A percentile compares a stretch with the other conserved stretches of the same genome.
Evolutionary conservation across 2,113 vertebrate genomes (phyloP).

Genomic region (Bucco capensis): DNA sequence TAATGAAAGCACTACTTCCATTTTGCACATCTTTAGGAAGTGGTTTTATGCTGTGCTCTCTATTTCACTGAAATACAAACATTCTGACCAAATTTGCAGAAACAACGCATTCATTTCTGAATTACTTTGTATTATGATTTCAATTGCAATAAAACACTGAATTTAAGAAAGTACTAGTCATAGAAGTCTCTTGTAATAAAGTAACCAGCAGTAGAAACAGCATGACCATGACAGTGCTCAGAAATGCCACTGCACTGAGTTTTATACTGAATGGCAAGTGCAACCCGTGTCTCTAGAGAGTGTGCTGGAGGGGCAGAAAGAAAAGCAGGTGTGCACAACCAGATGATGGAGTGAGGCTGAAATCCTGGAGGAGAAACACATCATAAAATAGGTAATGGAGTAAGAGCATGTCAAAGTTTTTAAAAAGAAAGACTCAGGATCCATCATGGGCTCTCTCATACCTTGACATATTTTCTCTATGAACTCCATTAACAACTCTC

Average conservation of each 20-base stretch:
- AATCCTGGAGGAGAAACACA: neutral
- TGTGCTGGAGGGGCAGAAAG: neutral
- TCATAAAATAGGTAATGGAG: neutral
- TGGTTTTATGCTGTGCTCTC: neutral
- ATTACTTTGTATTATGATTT: neutral
- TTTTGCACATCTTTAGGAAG: neutral
- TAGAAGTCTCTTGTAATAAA: neutral
- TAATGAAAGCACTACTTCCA: neutral
- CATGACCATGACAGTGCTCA: neutral
- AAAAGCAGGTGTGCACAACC: neutral
- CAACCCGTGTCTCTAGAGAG: neutral
- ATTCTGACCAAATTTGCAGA: neutral
- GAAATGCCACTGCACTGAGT: neutral
- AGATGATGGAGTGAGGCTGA: neutral
- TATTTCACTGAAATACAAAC: neutral
- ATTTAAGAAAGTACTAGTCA: neutral
- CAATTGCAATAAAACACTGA: neutral
- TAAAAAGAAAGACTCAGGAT: neutral
- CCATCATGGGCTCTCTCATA: neutral
- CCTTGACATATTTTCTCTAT: neutral
- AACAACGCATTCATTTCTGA: neutral
- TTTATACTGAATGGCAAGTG: neutral
- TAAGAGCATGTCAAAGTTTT: neutral
- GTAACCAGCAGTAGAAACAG: neutral
- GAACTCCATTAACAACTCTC: neutral